Percentiles rank a stretch among this genome's conserved stretches.
Conservation (phyloP, 2,888 invertebrate genomes). For the Aethes cnicana region DNA sequence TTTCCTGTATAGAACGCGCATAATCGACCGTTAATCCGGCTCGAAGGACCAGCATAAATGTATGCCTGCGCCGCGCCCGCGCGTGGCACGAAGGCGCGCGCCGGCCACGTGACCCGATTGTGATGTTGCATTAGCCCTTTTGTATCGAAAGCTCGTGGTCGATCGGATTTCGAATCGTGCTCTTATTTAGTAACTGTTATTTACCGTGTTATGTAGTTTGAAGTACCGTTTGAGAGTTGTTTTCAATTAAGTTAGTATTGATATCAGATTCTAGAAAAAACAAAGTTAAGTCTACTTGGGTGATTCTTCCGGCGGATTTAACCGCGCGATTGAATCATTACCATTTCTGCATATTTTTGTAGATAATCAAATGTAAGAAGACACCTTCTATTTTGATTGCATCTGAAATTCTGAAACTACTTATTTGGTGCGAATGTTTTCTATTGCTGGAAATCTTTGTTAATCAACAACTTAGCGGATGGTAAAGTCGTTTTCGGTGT, state of each 20-base stretch:
- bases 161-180: conserved; percentile 48
- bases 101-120: conserved; percentile 74
- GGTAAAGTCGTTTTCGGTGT: too few species aligned
- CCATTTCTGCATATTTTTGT: too few species aligned
- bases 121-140: conserved; percentile 66
- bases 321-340: too few species aligned
- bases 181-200: conserved; percentile 24
- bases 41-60: conserved; percentile 62
- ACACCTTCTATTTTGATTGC: too few species aligned
- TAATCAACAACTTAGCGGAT: too few species aligned
- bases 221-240: conserved; percentile 5
- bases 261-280: too few species aligned
- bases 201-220: conserved; percentile 6
- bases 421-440: too few species aligned
- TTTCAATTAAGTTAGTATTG: conserved; percentile 13
- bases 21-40: conserved; percentile 77
- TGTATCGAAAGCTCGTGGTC: conserved; percentile 56
- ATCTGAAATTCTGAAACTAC: too few species aligned
- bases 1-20: conserved; percentile 78
- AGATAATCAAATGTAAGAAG: too few species aligned
- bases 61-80: conserved; percentile 57
- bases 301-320: too few species aligned
- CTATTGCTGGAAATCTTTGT: too few species aligned
- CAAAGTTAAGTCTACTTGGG: too few species aligned
- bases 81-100: conserved; percentile 72